A percentile compares a stretch with the other conserved stretches of the same genome.
phyloP scores from a whole-genome alignment of 2,113 vertebrate genomes.

The Oreotrochilus melanogaster region DNA sequence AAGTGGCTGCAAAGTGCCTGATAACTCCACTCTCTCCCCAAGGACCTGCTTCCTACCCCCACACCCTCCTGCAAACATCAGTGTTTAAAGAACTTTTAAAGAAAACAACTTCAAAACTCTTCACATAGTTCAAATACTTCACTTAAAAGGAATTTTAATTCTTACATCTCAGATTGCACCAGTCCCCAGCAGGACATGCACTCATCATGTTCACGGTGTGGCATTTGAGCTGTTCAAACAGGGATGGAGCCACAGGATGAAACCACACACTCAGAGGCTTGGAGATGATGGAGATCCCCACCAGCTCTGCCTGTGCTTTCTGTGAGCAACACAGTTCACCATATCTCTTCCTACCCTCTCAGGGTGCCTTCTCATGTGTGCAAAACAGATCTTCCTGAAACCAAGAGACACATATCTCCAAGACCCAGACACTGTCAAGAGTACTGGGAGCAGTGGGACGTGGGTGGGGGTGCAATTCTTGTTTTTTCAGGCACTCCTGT shows the following conservation, averaged over 20 bases:
- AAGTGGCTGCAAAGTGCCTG: not conserved
- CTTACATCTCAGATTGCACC: slow-evolving; percentile 64
- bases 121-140: slow-evolving; percentile 71
- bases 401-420: not conserved
- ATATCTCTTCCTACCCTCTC: not conserved
- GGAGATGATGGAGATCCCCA: not conserved
- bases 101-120: slow-evolving; percentile 51
- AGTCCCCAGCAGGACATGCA: slow-evolving; percentile 3
- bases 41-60: slow-evolving; percentile 20
- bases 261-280: not conserved
- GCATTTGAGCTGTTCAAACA: not conserved
- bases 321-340: not conserved
- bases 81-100: slow-evolving; percentile 44
- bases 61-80: not conserved
- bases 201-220: not conserved
- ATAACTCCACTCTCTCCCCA: not conserved
- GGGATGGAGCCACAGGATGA: not conserved
- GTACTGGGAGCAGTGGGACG: not conserved
- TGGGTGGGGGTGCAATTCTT: not conserved
- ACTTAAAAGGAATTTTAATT: slow-evolving; percentile 60
- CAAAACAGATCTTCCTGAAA: not conserved
- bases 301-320: not conserved
- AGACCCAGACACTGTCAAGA: not conserved
- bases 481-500: not conserved
- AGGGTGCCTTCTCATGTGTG: not conserved